These are phyloP conservation scores for Coendou prehensilis DNA, from an alignment of 2,797 vertebrate genomes.

Conservation along the genomic window DNA sequence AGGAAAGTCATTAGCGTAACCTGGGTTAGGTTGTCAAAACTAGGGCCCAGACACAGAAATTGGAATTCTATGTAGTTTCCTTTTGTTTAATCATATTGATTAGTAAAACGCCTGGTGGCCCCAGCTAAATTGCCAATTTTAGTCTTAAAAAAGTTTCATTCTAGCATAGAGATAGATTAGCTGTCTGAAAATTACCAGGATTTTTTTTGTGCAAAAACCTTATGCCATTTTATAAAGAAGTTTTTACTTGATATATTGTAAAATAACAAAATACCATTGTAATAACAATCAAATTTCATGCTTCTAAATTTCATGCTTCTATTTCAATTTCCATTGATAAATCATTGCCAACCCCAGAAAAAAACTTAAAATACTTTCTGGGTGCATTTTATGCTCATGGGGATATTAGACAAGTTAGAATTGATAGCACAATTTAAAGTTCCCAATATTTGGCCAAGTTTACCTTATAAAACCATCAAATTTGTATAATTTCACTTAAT, in stretches of 20 bases:
- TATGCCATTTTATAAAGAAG: not conserved
- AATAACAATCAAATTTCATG: not conserved
- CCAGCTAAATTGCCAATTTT: not conserved
- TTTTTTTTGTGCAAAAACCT: not conserved
- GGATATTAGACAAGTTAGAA: not conserved
- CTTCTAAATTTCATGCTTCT: not conserved
- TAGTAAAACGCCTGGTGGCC: not conserved
- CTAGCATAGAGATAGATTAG: not conserved
- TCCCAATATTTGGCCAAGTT: not conserved
- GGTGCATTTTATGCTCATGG: not conserved
- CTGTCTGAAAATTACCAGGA: not conserved
- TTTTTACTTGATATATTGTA: not conserved
- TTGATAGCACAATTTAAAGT: not conserved
- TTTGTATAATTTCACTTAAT: not conserved
- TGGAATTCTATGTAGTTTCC: not conserved
- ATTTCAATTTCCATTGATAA: not conserved
- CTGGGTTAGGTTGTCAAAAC: not conserved
- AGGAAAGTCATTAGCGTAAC: accelerated
- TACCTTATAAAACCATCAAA: not conserved
- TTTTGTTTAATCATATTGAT: not conserved
- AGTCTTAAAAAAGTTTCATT: not conserved
- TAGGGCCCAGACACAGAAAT: not conserved
- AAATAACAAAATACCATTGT: not conserved
- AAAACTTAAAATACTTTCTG: not conserved
- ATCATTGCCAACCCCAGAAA: not conserved